Conservation (phyloP, 2,888 invertebrate genomes). For the Seira sanloemensis region DNA sequence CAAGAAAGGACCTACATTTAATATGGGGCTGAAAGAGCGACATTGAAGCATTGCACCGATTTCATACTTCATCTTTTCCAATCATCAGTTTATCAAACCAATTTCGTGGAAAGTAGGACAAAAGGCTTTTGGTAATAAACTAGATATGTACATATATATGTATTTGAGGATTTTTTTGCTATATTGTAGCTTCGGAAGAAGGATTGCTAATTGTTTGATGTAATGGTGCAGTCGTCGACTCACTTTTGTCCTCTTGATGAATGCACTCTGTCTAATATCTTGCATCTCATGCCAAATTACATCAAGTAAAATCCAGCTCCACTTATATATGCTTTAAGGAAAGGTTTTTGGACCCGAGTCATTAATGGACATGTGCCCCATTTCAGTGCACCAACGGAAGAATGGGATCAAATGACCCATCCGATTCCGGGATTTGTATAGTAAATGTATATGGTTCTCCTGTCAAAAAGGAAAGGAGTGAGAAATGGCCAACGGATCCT, state of each 20-base stretch:
- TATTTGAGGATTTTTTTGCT: conserved; percentile 2
- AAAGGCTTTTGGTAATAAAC: neutral
- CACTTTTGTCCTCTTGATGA: neutral
- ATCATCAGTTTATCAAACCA: neutral
- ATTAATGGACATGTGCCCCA: too few relatives aligned
- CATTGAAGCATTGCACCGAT: neutral
- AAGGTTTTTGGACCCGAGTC: too few relatives aligned
- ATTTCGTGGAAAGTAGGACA: conserved; percentile 27
- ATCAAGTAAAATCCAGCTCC: neutral
- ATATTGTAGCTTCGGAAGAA: neutral
- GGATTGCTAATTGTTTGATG: neutral
- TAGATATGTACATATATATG: conserved; percentile 5
- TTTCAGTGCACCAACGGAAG: too few relatives aligned
- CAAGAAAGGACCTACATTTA: neutral
- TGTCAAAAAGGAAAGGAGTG: too few relatives aligned
- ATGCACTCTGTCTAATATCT: neutral
- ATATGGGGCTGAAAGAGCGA: conserved; percentile 5
- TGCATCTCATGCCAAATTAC: neutral
- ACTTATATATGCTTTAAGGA: neutral
- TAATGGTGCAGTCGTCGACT: neutral
- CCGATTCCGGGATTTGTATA: neutral
- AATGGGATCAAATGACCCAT: neutral
- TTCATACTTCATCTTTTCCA: neutral
- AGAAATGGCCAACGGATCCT: too few relatives aligned
- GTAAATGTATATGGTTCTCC: conserved; percentile 18